Evolutionary conservation across 2,113 vertebrate species (phyloP).

Genomic region (Tetrao urogallus): DNA sequence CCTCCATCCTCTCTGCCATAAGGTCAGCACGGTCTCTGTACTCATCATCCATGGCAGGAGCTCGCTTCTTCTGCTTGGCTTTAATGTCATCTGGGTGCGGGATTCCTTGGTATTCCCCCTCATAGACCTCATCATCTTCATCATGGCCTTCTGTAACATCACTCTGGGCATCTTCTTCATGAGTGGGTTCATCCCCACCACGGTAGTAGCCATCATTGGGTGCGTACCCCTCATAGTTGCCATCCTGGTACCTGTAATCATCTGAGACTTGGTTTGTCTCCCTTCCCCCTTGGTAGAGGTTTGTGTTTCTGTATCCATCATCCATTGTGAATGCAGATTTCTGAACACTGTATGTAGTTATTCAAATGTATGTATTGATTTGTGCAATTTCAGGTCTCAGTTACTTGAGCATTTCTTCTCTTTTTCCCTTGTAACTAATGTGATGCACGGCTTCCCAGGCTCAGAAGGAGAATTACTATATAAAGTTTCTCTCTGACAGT

Average conservation of each 20-base stretch:
- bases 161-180: conserved; percentile 91
- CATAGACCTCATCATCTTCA: conserved; percentile 95
- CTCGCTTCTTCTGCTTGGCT: conserved; percentile 80
- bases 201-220: conserved; percentile 82
- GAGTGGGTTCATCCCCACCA: conserved; percentile 76
- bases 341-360: not conserved
- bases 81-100: conserved; percentile 94
- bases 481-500: not conserved
- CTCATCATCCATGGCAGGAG: conserved; percentile 72
- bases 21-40: conserved; percentile 81
- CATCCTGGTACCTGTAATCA: conserved; percentile 81
- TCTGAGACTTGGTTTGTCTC: conserved; percentile 69
- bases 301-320: conserved; percentile 84
- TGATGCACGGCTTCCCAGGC: not conserved
- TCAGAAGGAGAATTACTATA: not conserved
- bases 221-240: conserved; percentile 79
- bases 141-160: conserved; percentile 96
- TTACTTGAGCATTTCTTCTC: conserved; percentile 25
- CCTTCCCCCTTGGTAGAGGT: conserved; percentile 77
- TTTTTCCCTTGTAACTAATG: not conserved
- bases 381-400: not conserved
- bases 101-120: conserved; percentile 97
- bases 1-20: conserved; percentile 86
- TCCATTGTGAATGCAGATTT: conserved; percentile 76
- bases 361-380: not conserved